Conservation (phyloP, 1,140 invertebrate genomes). For the Bombus ignitus region DNA sequence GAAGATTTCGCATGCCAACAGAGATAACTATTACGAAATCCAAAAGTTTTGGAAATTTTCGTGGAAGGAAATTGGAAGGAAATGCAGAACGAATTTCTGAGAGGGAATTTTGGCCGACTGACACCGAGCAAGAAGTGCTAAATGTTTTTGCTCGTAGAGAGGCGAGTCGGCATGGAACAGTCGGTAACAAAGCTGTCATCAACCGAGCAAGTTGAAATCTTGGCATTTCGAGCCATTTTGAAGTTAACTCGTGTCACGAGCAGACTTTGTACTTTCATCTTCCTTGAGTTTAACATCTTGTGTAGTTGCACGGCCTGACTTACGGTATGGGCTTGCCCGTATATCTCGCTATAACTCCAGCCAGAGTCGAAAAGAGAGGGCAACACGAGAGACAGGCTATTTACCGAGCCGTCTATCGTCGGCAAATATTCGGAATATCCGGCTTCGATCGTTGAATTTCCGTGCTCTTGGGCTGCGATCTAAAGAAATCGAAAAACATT, state of each 20-base stretch:
- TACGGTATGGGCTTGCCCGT: not conserved
- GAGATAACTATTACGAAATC: too few relatives aligned
- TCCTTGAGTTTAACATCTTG: conserved; percentile 49
- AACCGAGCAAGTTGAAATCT: conserved; percentile 1
- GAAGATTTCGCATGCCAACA: not conserved
- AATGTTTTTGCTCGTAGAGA: not conserved
- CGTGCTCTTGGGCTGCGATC: not conserved
- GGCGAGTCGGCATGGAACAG: not conserved
- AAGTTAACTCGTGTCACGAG: conserved; percentile 50
- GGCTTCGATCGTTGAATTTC: conserved; percentile 37
- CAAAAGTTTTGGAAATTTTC: not conserved
- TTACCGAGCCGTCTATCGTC: conserved; percentile 23
- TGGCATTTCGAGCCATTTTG: conserved; percentile 32
- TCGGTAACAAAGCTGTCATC: conserved; percentile 46
- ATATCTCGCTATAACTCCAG: conserved; percentile 14
- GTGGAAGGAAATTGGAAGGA: not conserved
- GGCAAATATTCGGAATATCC: conserved; percentile 22
- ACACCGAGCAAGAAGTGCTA: too few relatives aligned
- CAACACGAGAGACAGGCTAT: not conserved
- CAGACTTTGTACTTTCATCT: conserved; percentile 60
- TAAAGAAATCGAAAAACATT: not conserved
- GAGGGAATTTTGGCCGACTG: not conserved
- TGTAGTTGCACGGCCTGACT: conserved; percentile 2
- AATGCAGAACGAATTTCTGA: not conserved
- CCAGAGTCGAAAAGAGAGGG: not conserved